Evolutionary conservation across 2,888 invertebrate species (phyloP), one percentile per base, ranked within the genome.

Genomic region (Xiphydria camelus): DNA sequence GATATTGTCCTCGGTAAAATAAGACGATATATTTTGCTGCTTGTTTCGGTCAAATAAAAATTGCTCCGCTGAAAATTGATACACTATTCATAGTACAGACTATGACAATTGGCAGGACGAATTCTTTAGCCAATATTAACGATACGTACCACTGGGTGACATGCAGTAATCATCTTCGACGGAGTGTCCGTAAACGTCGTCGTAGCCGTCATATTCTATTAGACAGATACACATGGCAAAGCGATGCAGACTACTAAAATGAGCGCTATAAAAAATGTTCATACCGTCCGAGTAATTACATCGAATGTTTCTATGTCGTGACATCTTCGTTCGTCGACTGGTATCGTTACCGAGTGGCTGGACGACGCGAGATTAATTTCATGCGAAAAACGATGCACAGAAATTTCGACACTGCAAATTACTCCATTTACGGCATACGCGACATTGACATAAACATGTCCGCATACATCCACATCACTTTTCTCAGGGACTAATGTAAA

Each of bases 121-220:
- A 20, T 17, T 15, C 26, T 20, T 38, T 22, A 10, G 7, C 12
- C 29, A 34, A 26, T 26, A n/a, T 26, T 26, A 26, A 26, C 4
- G 22, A 31, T 37, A 48, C 56, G 53, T 61, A 79, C 93, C 91
- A 68, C 89, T 89, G 2, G 95, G 94, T 9, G 95, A 96, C 64
- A 94, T 85, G 69, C 88, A 89, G 75, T 85, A 89, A 70, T 94
- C 94, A 68, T 96, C 95, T 76, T 96, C 96, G 29, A 94, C 88
- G 2, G 95, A 95, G 75, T 92, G 91, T 7, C 95, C 95, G 73
- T 94, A 96, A 47, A 91, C 84, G 78, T 92, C 93, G 67, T 93
- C 91, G 64, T 91, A 91, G 10, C 85, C 88, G 66, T 94, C 94
- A 70, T 91, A 94, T 67, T 95, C 95, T 87, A n/a, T n/a, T n/a